Percentiles rank a stretch among this genome's conserved stretches.
Evolutionary conservation across 1,140 invertebrate genomes (phyloP).

Genomic region (Archegozetes longisetosus): DNA sequence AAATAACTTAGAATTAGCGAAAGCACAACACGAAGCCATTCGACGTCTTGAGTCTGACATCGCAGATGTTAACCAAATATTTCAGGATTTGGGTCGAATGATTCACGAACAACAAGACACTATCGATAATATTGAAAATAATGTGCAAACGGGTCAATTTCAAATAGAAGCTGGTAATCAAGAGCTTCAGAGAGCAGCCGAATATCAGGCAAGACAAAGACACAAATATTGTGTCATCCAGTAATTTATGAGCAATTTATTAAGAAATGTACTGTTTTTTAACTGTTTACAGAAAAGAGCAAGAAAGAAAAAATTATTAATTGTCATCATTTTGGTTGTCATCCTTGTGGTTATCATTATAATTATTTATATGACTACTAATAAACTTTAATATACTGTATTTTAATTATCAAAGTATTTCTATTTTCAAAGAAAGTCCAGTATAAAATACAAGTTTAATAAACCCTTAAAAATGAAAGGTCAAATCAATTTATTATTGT

Average conservation of each 20-base stretch:
- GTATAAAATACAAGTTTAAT: too few relatives aligned
- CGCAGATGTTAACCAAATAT: neutral
- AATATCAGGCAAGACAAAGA: neutral
- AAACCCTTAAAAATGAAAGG: too few relatives aligned
- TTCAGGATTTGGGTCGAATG: neutral
- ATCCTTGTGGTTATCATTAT: conserved; percentile 5
- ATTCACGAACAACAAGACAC: neutral
- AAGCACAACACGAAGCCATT: neutral
- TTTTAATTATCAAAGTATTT: too few relatives aligned
- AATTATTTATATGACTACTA: conserved; percentile 23
- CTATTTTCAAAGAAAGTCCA: too few relatives aligned
- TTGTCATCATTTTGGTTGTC: conserved; percentile 10
- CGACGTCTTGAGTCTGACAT: neutral
- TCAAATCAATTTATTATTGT: too few relatives aligned
- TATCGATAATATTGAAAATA: neutral
- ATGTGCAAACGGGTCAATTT: neutral
- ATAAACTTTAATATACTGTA: too few relatives aligned
- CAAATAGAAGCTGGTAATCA: neutral
- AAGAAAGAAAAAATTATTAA: conserved; percentile 2
- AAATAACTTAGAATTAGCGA: neutral
- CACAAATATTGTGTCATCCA: too few relatives aligned
- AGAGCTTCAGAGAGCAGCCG: neutral
- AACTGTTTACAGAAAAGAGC: neutral
- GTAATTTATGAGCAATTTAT: too few relatives aligned
- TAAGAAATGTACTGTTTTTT: too few relatives aligned